phyloP scores from a whole-genome alignment of 2,113 vertebrate species.

The Pedionomus torquatus region DNA sequence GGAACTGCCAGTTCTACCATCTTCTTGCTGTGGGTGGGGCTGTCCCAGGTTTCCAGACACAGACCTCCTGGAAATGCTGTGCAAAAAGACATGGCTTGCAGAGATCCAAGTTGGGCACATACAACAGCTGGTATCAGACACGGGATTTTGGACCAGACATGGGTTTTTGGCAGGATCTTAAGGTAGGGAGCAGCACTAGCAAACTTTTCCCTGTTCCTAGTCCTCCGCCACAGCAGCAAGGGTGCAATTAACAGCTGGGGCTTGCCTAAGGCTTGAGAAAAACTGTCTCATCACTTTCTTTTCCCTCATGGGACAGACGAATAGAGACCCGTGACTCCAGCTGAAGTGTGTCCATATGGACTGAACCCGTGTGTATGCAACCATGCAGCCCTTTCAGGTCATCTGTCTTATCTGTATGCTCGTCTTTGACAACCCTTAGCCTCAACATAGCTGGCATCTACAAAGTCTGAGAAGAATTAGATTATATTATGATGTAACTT shows the following conservation, averaged over 20 bases:
- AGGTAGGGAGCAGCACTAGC: background rate
- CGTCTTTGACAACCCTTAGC: background rate
- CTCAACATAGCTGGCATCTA: background rate
- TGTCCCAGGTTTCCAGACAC: background rate
- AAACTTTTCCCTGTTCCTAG: background rate
- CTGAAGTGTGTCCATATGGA: background rate
- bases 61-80: background rate
- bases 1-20: background rate
- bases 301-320: background rate
- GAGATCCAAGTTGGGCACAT: fast-evolving
- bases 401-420: background rate
- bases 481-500: too few species aligned
- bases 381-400: fast-evolving
- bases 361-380: fast-evolving
- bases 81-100: background rate
- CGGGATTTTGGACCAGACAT: fast-evolving
- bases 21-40: background rate
- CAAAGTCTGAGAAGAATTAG: background rate
- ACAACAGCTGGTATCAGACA: background rate
- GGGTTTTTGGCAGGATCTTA: too few species aligned
- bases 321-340: background rate
- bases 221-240: background rate
- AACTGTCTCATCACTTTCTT: background rate
- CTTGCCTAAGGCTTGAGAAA: background rate
- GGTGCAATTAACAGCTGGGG: background rate